These are phyloP conservation scores for Acanthornis magna DNA, from an alignment of 2,797 vertebrate genomes.

Conservation along the genomic window DNA sequence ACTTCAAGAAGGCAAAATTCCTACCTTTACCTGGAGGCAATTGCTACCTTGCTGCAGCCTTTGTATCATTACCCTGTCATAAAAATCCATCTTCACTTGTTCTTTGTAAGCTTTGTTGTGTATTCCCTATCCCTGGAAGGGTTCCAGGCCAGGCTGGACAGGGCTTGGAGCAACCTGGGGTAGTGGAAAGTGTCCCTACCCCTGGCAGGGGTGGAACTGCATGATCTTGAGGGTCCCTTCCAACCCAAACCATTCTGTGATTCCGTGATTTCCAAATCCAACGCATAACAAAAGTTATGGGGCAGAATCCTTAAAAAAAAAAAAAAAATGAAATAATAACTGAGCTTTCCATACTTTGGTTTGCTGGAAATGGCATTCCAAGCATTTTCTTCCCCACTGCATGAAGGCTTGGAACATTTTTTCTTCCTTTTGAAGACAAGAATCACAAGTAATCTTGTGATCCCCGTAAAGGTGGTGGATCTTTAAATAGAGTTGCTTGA, in stretches of 20 bases:
- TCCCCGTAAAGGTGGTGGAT: not conserved
- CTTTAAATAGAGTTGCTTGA: conserved; percentile 29
- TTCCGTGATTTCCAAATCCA: not conserved
- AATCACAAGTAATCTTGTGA: conserved; percentile 14
- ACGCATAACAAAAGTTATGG: not conserved
- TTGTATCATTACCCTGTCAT: fast-evolving
- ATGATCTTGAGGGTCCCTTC: not conserved
- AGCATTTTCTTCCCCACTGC: not conserved
- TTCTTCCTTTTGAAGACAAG: not conserved
- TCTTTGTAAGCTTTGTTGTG: not conserved
- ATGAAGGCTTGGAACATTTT: not conserved
- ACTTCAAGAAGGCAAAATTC: not conserved
- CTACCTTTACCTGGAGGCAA: not conserved
- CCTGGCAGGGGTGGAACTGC: not conserved
- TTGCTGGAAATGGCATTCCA: not conserved
- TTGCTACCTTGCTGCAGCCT: not conserved
- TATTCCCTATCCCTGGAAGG: not conserved
- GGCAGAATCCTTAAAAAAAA: not conserved
- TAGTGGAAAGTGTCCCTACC: not conserved
- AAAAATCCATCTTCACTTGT: not conserved
- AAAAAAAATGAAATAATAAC: not conserved
- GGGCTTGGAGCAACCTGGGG: not conserved
- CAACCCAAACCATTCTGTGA: not conserved
- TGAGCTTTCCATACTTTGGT: not conserved
- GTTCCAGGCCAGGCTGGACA: not conserved